A percentile compares a stretch with the other conserved stretches of the same genome.
Evolutionary conservation across 2,113 vertebrate species (phyloP).

Genomic region (Bagarius yarrelli): DNA sequence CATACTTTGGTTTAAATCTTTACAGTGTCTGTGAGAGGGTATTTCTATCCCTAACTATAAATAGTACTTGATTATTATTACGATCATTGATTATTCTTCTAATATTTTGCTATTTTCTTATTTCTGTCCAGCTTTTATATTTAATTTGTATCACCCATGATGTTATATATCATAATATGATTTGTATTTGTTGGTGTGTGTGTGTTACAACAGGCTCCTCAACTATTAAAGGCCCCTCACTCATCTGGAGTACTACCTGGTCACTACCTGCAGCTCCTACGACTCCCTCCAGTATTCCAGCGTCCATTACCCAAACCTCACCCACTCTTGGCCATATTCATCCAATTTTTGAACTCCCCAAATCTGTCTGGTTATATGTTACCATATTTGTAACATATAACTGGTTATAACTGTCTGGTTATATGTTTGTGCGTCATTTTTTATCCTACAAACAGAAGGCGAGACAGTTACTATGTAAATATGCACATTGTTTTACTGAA

Average conservation of each 20-base stretch:
- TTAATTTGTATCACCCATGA: not conserved
- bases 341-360: too few species aligned
- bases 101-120: conserved; percentile 1
- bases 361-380: too few species aligned
- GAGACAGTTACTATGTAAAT: not conserved
- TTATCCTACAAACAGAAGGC: not conserved
- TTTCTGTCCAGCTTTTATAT: not conserved
- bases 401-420: too few species aligned
- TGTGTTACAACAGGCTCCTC: too few species aligned
- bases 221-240: too few species aligned
- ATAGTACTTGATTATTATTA: not conserved
- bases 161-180: not conserved
- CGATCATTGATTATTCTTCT: too few species aligned
- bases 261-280: too few species aligned
- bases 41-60: not conserved
- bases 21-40: not conserved
- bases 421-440: not conserved
- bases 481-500: not conserved
- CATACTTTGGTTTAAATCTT: not conserved
- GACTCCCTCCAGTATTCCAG: too few species aligned
- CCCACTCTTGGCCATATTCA: too few species aligned
- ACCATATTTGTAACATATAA: too few species aligned
- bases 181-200: conserved; percentile 11
- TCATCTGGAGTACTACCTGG: too few species aligned
- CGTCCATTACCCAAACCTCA: too few species aligned